Evolutionary conservation across 2,888 invertebrate species (phyloP).

Genomic region (Cephalotes varians): DNA sequence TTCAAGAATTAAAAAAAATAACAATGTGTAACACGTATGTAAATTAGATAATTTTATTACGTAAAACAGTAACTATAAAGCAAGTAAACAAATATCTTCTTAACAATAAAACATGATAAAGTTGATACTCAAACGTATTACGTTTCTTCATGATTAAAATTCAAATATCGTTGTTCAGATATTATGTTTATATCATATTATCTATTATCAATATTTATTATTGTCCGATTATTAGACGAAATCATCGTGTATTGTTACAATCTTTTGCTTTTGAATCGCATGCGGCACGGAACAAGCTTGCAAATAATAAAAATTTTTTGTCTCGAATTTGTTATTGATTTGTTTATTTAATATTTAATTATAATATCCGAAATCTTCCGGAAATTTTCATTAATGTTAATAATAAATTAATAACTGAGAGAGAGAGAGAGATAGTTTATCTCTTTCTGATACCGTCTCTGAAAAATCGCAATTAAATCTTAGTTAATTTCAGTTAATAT

Average conservation of each 20-base stretch:
- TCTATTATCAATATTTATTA: not conserved
- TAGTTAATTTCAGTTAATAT: not conserved
- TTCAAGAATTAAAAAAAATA: constrained; percentile 17
- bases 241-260: not conserved
- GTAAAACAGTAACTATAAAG: not conserved
- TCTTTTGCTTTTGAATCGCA: not conserved
- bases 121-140: not conserved
- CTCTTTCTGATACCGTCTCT: not conserved
- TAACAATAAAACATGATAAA: not conserved
- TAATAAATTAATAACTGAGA: not conserved
- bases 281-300: not conserved
- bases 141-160: not conserved
- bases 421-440: not conserved
- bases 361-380: constrained; percentile 30
- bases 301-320: constrained; percentile 57
- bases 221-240: not conserved
- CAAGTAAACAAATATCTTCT: not conserved
- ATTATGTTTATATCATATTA: not conserved
- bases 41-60: constrained; percentile 3
- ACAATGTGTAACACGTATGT: not conserved
- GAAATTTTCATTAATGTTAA: constrained; percentile 9
- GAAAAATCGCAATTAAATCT: not conserved
- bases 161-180: not conserved
- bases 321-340: not conserved
- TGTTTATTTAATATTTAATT: constrained; percentile 64